Evolutionary conservation across 1,140 invertebrate genomes (phyloP), one percentile per base, ranked within the genome.

Genomic region (Drosophila pseudoobscura): DNA sequence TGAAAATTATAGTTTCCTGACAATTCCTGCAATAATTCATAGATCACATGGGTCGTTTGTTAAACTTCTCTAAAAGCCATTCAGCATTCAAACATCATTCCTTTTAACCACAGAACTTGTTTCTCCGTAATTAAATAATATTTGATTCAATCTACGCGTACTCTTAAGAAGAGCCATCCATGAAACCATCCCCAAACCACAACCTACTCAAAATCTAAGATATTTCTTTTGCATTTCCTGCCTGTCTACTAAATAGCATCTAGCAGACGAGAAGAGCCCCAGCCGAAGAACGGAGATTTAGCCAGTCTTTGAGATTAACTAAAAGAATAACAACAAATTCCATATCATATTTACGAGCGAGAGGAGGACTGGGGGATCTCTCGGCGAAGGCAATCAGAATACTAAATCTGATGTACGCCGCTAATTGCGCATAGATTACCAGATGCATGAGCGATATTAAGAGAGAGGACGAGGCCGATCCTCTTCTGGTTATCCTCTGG

Each of bases 361-460:
- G 47, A 85, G 74, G 29, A 39, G 50, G 26, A 17, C 24, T 15
- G n/a, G 9, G 26, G n/a, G 9, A 41, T 49, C 54, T 31, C 53
- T 51, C 50, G 51, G 74, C 41, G 71, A 88, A 82, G 65, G 75
- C 83, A 87, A 87, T 87, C 83, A 88, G 83, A 83, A 88, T 52
- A 83, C 78, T 87, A 88, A 87, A 87, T 87, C 83, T 87, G 78
- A 87, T 87, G 70, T 85, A 78, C 80, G 78, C 75, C 73, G 68
- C 85, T 89, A 89, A 89, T 89, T 85, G 85, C 87, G 59, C 77
- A 89, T 89, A 89, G 80, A 89, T 89, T 87, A 89, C 69, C 72
- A 79, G 87, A 89, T 89, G 75, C 77, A 80, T 85, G 80, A 75
- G 78, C 80, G 85, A 85, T 89, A 89, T 68, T 69, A 60, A 63